phyloP scores from a whole-genome alignment of 2,797 vertebrate genomes.

The Ficedula albicollis region DNA sequence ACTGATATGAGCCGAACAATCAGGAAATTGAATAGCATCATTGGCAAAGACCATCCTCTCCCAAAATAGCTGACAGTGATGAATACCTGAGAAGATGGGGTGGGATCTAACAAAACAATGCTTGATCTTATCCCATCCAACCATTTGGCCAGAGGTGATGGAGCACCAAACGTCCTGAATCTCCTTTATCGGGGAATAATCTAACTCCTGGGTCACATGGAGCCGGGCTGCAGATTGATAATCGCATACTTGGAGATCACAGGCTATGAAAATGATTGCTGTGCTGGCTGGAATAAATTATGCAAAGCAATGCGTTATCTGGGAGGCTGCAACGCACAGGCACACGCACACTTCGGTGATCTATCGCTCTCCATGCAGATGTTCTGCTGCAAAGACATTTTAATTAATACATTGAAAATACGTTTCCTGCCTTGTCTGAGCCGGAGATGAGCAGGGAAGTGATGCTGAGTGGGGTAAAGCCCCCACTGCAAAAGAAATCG shows the following conservation, averaged over 20 bases:
- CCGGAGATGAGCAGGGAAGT: conserved; percentile 32
- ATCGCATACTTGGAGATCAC: conserved; percentile 30
- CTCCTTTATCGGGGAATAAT: background rate
- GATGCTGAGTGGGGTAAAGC: conserved; percentile 15
- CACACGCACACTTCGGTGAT: conserved; percentile 50
- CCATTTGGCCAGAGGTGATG: background rate
- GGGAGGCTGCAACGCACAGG: background rate
- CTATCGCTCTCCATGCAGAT: conserved; percentile 66
- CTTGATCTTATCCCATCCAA: background rate
- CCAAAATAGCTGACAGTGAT: background rate
- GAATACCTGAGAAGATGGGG: background rate
- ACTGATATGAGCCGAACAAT: background rate
- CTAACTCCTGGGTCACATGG: background rate
- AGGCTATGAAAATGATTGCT: conserved; percentile 58
- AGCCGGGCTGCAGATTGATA: conserved; percentile 5
- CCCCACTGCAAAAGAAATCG: background rate
- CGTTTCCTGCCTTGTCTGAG: conserved; percentile 56
- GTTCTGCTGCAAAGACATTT: conserved; percentile 63
- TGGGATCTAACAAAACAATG: background rate
- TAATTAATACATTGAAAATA: conserved; percentile 72
- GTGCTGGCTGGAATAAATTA: conserved; percentile 68
- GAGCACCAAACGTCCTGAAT: background rate
- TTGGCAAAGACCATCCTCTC: background rate
- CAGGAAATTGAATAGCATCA: background rate
- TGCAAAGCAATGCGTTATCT: conserved; percentile 71